phyloP scores from a whole-genome alignment of 2,888 invertebrate species.

The Dusona sp. region DNA sequence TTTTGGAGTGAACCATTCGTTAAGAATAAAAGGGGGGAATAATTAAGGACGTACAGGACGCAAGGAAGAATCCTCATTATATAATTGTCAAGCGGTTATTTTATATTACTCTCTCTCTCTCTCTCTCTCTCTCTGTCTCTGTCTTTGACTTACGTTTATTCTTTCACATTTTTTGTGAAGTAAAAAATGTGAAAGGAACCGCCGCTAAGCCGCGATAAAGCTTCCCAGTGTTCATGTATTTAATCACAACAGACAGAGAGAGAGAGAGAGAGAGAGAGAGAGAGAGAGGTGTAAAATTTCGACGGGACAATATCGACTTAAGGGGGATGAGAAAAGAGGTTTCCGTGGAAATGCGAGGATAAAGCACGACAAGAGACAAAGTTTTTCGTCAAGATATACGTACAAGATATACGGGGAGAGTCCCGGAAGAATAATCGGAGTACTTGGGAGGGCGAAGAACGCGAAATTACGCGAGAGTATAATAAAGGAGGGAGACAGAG shows the following conservation, averaged over 20 bases:
- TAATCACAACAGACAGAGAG: slow-evolving; percentile 2
- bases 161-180: neutral
- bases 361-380: slow-evolving; percentile 45
- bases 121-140: neutral
- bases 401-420: slow-evolving; percentile 9
- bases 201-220: slow-evolving; percentile 23
- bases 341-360: slow-evolving; percentile 19
- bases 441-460: slow-evolving; percentile 30
- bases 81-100: neutral
- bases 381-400: slow-evolving; percentile 42
- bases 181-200: neutral
- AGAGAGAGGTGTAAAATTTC: slow-evolving; percentile 30
- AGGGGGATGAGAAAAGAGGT: slow-evolving; percentile 14
- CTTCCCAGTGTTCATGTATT: slow-evolving; percentile 22
- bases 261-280: neutral
- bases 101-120: neutral
- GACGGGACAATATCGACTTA: slow-evolving; percentile 22
- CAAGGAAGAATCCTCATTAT: neutral
- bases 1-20: neutral
- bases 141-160: neutral
- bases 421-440: slow-evolving; percentile 61
- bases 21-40: slow-evolving; percentile 5
- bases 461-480: slow-evolving; percentile 54
- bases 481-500: slow-evolving; percentile 24
- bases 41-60: neutral